These are phyloP conservation scores for Cydia splendana DNA, from an alignment of 1,140 invertebrate genomes.

Conservation along the genomic window DNA sequence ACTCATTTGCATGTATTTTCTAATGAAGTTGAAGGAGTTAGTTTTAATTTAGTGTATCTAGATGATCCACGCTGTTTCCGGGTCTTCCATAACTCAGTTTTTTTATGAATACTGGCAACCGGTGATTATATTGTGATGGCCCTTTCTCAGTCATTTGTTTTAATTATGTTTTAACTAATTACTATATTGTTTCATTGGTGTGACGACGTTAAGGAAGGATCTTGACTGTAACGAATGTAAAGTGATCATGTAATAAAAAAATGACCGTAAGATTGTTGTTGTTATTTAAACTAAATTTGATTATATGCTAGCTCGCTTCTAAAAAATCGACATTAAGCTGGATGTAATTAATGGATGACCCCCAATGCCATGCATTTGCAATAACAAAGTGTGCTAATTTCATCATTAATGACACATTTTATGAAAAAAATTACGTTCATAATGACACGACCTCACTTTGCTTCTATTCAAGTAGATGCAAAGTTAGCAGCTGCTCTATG, in stretches of 20 bases:
- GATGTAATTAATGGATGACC: too few species aligned
- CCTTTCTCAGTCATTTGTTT: constrained; percentile 63
- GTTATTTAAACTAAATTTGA: constrained; percentile 40
- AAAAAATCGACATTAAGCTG: too few species aligned
- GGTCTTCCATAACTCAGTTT: constrained; percentile 73
- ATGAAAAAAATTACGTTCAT: too few species aligned
- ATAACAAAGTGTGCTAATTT: too few species aligned
- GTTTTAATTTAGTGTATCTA: constrained; percentile 34
- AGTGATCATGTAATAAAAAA: constrained; percentile 72
- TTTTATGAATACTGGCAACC: constrained; percentile 36
- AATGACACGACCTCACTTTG: too few species aligned
- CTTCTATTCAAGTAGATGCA: too few species aligned
- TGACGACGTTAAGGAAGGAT: constrained; percentile 64
- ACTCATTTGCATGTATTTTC: constrained; percentile 38
- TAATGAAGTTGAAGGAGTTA: constrained; percentile 2
- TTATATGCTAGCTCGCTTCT: background rate
- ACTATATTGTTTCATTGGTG: constrained; percentile 60
- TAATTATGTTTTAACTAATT: constrained; percentile 50
- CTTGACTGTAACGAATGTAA: constrained; percentile 70
- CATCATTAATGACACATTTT: too few species aligned
- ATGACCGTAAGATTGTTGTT: constrained; percentile 51
- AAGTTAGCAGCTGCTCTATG: too few species aligned
- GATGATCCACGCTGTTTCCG: constrained; percentile 43
- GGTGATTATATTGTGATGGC: constrained; percentile 62
- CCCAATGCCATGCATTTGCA: too few species aligned